Evolutionary conservation across 2,888 invertebrate species (phyloP), one percentile per base, ranked within the genome.

Genomic region (Clanis bilineata): DNA sequence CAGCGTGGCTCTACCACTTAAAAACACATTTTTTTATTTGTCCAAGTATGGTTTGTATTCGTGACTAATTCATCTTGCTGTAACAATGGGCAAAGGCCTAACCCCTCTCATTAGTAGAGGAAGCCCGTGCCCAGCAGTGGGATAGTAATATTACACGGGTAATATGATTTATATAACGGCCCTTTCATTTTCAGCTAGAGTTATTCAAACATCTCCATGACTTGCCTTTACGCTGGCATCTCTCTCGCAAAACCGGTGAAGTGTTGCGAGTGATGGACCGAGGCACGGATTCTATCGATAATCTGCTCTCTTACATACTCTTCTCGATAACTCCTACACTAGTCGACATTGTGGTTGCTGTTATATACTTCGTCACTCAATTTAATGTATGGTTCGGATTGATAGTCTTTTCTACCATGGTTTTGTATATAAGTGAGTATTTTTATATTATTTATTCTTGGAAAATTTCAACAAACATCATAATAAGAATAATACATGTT

Each of bases 371-470:
- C 77, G 91, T 98, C 15, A 93, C 95, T 2, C 94, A 95, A 10
- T 99, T 99, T 87, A 98, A 98, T 79, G 94, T 94, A 65, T 98
- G 98, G 96, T 99, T 99, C 85, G 99, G 98, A 0, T 86, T 99
- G 18, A 98, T 99, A 69, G 98, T 99, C 0, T 98, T 99, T 76
- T 78, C 95, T 6, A 98, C 99, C 1, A 99, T 99, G 99, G 84
- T 94, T 56, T 83, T 98, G 9, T 99, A 99, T 86, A 96, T 99
- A 73, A 93, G 98, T 98, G 90, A 94, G 95, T 93, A 63, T 32
- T 41, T 41, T 41, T 41, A 1, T 7, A 10, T n/a, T n/a, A n/a
- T n/a, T n/a, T n/a, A n/a, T n/a, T n/a, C n/a, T n/a, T n/a, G n/a
- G n/a, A n/a, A n/a, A n/a, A n/a, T n/a, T n/a, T n/a, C n/a, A n/a